Percentiles rank a stretch among this genome's conserved stretches.
These are phyloP conservation scores for Eulemur coronatus DNA, from an alignment of 2,797 vertebrate species.

Conservation along the genomic window DNA sequence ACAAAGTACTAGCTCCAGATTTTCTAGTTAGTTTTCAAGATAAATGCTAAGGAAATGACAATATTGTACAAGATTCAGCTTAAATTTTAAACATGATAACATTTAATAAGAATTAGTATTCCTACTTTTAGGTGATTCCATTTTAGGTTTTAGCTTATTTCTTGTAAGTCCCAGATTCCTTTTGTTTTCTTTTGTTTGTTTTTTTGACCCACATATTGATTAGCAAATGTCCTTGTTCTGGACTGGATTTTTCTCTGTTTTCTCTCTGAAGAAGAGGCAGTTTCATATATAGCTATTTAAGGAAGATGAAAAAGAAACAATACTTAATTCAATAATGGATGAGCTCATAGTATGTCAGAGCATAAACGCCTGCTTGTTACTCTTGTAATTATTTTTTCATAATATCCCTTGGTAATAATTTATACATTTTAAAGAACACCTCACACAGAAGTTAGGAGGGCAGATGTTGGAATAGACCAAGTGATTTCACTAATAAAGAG, in stretches of 20 bases:
- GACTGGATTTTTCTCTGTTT: constrained; percentile 28
- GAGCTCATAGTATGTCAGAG: neutral
- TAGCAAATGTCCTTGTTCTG: constrained; percentile 41
- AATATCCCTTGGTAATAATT: constrained; percentile 13
- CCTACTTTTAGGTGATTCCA: neutral
- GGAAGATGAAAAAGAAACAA: neutral
- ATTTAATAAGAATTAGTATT: constrained; percentile 31
- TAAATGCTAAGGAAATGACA: constrained; percentile 61
- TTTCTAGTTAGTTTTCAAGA: constrained; percentile 66
- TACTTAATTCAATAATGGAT: constrained; percentile 2
- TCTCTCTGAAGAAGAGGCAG: neutral
- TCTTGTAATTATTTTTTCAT: constrained; percentile 54
- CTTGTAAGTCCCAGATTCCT: neutral
- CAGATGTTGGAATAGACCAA: neutral
- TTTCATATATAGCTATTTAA: constrained; percentile 5
- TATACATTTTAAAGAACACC: constrained; percentile 22
- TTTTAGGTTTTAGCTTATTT: constrained; percentile 1
- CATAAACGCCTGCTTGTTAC: neutral
- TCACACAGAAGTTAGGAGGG: neutral
- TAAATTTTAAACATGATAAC: constrained; percentile 31
- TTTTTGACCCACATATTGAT: neutral
- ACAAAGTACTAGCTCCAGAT: constrained; percentile 43
- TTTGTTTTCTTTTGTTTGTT: neutral
- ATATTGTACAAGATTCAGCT: constrained; percentile 39
- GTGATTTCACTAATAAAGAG: constrained; percentile 42